Conservation (phyloP, 2,888 invertebrate genomes). For the Harmothoe impar region DNA sequence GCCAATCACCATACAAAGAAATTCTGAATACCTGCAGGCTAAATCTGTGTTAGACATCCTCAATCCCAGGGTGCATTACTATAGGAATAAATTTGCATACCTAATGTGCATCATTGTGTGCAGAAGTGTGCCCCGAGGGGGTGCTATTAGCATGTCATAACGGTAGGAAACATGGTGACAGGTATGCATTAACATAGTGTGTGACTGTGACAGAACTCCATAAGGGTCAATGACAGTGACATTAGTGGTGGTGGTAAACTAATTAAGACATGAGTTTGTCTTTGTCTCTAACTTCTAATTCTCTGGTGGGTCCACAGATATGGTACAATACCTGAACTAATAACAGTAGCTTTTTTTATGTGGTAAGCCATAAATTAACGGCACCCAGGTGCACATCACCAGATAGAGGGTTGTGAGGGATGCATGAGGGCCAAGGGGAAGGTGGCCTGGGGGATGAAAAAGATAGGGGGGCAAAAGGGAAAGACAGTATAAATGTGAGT, state of each 20-base stretch:
- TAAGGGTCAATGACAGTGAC: background rate
- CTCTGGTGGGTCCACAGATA: background rate
- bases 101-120: conserved; percentile 15
- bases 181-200: background rate
- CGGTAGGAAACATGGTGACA: background rate
- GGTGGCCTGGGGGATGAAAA: background rate
- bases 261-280: background rate
- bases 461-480: background rate
- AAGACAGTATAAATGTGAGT: background rate
- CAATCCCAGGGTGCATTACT: too few relatives aligned
- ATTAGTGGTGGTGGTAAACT: background rate
- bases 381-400: too few relatives aligned
- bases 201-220: background rate
- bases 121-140: background rate
- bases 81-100: background rate
- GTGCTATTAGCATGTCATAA: conserved; percentile 7
- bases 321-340: background rate
- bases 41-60: too few relatives aligned
- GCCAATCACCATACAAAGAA: too few relatives aligned
- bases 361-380: background rate
- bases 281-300: background rate
- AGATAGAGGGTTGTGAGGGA: background rate
- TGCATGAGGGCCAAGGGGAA: background rate
- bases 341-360: background rate
- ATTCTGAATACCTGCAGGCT: too few relatives aligned